Conservation (phyloP, 1,140 invertebrate genomes). For the Heliconius hewitsoni region DNA sequence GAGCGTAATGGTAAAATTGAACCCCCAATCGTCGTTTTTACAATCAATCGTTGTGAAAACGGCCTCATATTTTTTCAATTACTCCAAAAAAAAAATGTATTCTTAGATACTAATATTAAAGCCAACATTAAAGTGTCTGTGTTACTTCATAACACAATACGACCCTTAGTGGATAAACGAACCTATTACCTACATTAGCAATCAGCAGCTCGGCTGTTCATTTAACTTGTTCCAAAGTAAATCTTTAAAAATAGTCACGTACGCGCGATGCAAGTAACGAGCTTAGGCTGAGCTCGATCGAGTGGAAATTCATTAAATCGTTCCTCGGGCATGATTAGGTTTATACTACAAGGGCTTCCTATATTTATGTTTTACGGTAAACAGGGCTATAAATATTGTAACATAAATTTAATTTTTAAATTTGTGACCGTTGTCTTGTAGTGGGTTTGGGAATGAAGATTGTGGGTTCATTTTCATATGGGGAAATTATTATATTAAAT, state of each 20-base stretch:
- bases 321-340: constrained; percentile 16
- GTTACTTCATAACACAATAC: neutral
- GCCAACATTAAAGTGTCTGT: neutral
- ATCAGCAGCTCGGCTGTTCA: constrained; percentile 1
- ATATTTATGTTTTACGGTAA: constrained; percentile 7
- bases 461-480: no score
- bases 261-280: constrained; percentile 23
- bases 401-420: neutral
- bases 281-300: constrained; percentile 26
- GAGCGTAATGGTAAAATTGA: no score
- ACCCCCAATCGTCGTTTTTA: no score
- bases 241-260: constrained; percentile 31
- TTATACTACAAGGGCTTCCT: constrained; percentile 21
- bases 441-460: no score
- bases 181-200: constrained; percentile 17
- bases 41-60: no score
- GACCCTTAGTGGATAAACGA: neutral
- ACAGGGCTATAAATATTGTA: neutral
- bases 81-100: neutral
- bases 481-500: no score
- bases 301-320: constrained; percentile 30
- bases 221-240: constrained; percentile 20
- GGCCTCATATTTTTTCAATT: neutral
- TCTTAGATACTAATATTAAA: neutral
- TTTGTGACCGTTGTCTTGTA: no score